These are phyloP conservation scores for Dinothrombium tinctorium DNA, from an alignment of 1,140 invertebrate genomes.

Conservation along the genomic window DNA sequence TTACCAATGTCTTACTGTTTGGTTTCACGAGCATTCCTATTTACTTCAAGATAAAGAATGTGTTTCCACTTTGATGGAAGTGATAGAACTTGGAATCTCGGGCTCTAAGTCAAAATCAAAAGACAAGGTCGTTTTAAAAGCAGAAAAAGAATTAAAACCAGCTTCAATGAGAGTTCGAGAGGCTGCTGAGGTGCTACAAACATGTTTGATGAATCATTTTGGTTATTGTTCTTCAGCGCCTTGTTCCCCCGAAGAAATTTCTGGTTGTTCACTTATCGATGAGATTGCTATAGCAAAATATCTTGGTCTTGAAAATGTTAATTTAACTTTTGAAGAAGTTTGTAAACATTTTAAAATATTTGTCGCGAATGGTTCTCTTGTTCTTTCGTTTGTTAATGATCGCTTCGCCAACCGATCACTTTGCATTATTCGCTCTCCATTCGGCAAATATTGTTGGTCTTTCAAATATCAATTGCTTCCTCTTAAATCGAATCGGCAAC, in stretches of 20 bases:
- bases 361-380: conserved; percentile 60
- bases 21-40: conserved; percentile 57
- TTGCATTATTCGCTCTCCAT: conserved; percentile 53
- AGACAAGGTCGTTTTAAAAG: conserved; percentile 34
- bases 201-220: conserved; percentile 25
- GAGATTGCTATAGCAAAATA: conserved; percentile 9
- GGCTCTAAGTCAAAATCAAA: conserved; percentile 55
- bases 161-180: conserved; percentile 85
- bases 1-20: conserved; percentile 67
- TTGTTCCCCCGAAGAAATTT: conserved; percentile 13
- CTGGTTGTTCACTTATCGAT: conserved; percentile 7
- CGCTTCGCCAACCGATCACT: conserved; percentile 22
- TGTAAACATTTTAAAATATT: conserved; percentile 35
- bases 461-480: conserved; percentile 36
- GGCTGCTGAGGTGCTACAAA: conserved; percentile 73
- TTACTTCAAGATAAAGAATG: conserved; percentile 74
- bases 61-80: conserved; percentile 72
- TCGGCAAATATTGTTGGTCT: conserved; percentile 80
- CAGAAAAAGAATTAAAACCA: conserved; percentile 83
- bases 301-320: neutral
- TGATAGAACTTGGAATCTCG: conserved; percentile 88
- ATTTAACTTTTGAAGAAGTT: neutral
- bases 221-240: conserved; percentile 6
- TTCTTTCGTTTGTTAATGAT: conserved; percentile 71
- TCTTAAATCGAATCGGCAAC: neutral